Percentiles rank a stretch among this genome's conserved stretches.
Evolutionary conservation across 1,140 invertebrate genomes (phyloP).

Genomic region (Bombus polaris): DNA sequence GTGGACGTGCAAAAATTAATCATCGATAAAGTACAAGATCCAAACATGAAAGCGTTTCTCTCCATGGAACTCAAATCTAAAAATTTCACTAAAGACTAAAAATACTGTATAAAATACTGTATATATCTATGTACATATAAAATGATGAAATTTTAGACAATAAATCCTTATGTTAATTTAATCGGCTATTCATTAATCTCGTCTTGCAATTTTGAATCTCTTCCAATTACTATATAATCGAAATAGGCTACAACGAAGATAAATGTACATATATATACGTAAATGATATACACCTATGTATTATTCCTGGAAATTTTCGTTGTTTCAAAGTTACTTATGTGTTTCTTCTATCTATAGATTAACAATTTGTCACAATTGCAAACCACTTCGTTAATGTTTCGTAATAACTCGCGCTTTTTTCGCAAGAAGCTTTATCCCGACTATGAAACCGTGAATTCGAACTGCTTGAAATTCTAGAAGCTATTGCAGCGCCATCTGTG

Average conservation of each 20-base stretch:
- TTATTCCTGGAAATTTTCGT: not conserved
- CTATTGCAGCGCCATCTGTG: not conserved
- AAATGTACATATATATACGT: not conserved
- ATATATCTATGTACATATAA: constrained; percentile 28
- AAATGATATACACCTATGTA: not conserved
- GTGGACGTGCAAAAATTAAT: constrained; percentile 88
- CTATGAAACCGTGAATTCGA: not conserved
- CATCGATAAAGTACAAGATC: constrained; percentile 90
- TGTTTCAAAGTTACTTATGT: not conserved
- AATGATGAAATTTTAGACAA: constrained; percentile 20
- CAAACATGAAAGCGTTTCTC: constrained; percentile 91
- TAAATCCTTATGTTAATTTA: not conserved
- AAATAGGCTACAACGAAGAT: constrained; percentile 27
- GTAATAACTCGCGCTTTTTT: not conserved
- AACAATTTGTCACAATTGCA: not conserved
- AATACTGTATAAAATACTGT: constrained; percentile 3
- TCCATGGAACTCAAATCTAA: constrained; percentile 87
- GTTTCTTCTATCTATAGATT: too few species aligned
- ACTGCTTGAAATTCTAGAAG: not conserved
- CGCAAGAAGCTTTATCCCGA: not conserved
- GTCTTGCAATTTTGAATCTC: constrained; percentile 1
- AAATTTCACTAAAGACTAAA: constrained; percentile 69
- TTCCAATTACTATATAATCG: constrained; percentile 30
- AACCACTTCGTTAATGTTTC: not conserved
- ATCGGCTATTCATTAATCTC: not conserved